Conservation (phyloP, 2,888 invertebrate genomes). For the Cotesia congregata region DNA sequence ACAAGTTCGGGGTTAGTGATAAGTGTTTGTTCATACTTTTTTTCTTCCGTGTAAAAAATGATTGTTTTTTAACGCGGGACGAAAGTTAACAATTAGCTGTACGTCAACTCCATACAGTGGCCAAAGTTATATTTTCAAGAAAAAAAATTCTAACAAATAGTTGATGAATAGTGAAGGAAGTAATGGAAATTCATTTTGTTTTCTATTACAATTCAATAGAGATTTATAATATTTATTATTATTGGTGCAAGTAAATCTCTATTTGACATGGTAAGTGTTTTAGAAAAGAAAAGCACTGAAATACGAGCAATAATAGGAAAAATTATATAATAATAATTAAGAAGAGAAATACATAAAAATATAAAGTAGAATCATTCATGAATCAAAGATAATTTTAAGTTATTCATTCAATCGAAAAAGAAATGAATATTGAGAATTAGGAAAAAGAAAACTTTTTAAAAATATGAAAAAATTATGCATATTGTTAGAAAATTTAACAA, state of each 20-base stretch:
- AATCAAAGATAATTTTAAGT: constrained; percentile 13
- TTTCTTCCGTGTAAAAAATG: constrained; percentile 5
- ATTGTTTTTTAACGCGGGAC: constrained; percentile 24
- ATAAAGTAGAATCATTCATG: constrained; percentile 18
- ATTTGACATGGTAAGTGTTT: neutral
- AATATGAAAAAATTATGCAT: constrained; percentile 56
- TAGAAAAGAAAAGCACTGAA: constrained; percentile 55
- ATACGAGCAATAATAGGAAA: constrained; percentile 66
- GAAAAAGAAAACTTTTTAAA: constrained; percentile 59
- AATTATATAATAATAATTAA: constrained; percentile 25
- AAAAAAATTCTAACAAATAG: constrained; percentile 17
- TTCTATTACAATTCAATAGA: constrained; percentile 9
- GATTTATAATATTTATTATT: neutral
- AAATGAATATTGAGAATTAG: constrained; percentile 1
- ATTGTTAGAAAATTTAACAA: neutral
- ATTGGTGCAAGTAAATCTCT: constrained; percentile 38
- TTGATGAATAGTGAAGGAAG: constrained; percentile 21
- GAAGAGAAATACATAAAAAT: constrained; percentile 7
- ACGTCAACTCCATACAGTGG: constrained; percentile 36
- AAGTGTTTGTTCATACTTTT: constrained; percentile 22
- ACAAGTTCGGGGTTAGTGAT: constrained; percentile 64
- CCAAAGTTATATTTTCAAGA: constrained; percentile 48
- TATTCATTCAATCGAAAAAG: neutral
- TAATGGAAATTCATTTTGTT: constrained; percentile 10
- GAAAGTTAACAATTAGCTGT: constrained; percentile 31